These are phyloP conservation scores for Pseudococcus viburni DNA, from an alignment of 2,888 invertebrate species.

Conservation along the genomic window DNA sequence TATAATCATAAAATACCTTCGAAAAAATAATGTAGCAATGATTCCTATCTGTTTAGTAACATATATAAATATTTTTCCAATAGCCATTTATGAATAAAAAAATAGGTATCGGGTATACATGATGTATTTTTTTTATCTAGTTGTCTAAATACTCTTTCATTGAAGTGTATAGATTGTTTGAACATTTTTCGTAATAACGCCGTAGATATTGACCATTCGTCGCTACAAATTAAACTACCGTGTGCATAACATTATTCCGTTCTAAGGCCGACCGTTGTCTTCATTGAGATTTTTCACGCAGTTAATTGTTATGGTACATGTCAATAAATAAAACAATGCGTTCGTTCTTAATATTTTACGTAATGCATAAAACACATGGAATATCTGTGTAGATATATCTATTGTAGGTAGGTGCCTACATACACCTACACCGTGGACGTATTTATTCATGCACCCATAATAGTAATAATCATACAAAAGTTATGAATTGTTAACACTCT, in stretches of 20 bases:
- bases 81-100: not conserved
- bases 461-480: not conserved
- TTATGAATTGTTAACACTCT: constrained; percentile 12
- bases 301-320: not conserved
- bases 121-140: not conserved
- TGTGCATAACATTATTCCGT: constrained; percentile 1
- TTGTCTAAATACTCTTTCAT: not conserved
- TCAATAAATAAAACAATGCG: constrained; percentile 35
- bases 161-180: not conserved
- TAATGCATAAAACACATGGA: constrained; percentile 36
- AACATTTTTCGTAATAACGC: not conserved
- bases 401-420: not conserved
- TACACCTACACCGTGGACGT: not conserved
- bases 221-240: not conserved
- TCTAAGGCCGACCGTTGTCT: not conserved
- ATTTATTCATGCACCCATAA: not conserved
- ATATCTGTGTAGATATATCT: not conserved
- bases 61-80: not conserved
- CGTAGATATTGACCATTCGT: not conserved
- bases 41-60: not conserved
- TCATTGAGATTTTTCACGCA: constrained; percentile 17
- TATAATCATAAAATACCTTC: not conserved
- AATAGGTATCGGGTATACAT: not conserved
- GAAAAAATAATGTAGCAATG: not conserved
- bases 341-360: not conserved